These are phyloP conservation scores for Phrynosoma platyrhinos DNA, from an alignment of 2,113 vertebrate genomes.

Conservation along the genomic window DNA sequence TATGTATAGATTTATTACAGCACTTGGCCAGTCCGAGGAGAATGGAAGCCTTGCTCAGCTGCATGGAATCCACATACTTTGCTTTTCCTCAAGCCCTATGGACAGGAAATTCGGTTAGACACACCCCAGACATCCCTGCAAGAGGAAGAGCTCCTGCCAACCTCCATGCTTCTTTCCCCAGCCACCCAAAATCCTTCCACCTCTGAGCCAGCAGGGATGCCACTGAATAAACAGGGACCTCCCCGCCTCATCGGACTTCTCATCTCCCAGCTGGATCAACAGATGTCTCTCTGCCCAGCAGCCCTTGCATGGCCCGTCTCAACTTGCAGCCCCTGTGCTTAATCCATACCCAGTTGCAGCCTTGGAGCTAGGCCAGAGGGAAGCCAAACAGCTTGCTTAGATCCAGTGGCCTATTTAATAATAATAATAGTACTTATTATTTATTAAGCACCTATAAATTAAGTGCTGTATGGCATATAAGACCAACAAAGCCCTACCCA, in stretches of 20 bases:
- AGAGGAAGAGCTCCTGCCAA: not conserved
- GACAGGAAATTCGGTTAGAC: slow-evolving; percentile 41
- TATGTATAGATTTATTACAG: too few species aligned
- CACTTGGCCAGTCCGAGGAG: not conserved
- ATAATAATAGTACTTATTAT: slow-evolving; percentile 4
- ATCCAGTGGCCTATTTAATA: slow-evolving; percentile 5
- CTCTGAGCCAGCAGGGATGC: slow-evolving; percentile 9
- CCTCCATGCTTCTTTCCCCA: not conserved
- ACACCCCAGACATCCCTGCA: slow-evolving; percentile 31
- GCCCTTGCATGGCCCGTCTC: not conserved
- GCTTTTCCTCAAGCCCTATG: slow-evolving; percentile 47
- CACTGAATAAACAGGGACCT: slow-evolving; percentile 13
- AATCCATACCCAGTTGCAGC: not conserved
- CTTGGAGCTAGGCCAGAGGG: slow-evolving; percentile 23
- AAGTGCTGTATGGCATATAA: slow-evolving; percentile 1
- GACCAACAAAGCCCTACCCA: not conserved
- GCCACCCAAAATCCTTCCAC: not conserved
- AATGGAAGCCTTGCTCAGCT: slow-evolving; percentile 6
- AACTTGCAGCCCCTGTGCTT: not conserved
- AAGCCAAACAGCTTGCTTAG: slow-evolving; percentile 13
- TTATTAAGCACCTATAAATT: slow-evolving; percentile 28
- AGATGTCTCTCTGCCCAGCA: not conserved
- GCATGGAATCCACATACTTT: slow-evolving; percentile 28
- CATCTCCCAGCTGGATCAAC: slow-evolving; percentile 29
- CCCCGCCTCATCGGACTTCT: not conserved